phyloP scores from a whole-genome alignment of 2,113 vertebrate genomes.

The Trematocara variabile region DNA sequence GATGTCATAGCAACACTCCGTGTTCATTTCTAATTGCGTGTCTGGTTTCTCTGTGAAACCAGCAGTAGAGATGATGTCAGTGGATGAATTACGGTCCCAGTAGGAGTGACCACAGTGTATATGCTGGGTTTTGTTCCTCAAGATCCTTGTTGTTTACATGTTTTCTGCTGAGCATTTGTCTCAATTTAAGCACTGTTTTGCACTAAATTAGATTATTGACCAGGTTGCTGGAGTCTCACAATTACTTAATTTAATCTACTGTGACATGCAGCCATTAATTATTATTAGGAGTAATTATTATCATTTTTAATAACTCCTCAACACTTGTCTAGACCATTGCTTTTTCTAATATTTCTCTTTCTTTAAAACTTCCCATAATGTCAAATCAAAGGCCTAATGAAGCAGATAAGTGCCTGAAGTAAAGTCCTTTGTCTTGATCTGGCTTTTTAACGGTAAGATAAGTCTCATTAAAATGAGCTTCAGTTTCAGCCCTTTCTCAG shows the following conservation, averaged over 20 bases:
- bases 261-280: neutral
- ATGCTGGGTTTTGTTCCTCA: neutral
- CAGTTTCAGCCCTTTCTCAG: neutral
- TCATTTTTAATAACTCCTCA: neutral
- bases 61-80: neutral
- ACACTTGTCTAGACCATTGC: neutral
- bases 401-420: neutral
- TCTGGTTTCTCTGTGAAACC: neutral
- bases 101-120: neutral
- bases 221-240: conserved; percentile 14
- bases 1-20: neutral
- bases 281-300: conserved; percentile 2
- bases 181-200: neutral
- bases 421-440: neutral
- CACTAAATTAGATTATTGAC: conserved; percentile 27
- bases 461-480: neutral
- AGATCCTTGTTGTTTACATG: neutral
- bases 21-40: neutral
- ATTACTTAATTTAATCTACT: conserved; percentile 7
- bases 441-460: neutral
- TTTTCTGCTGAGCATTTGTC: conserved; percentile 12
- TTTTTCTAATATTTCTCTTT: neutral
- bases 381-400: neutral
- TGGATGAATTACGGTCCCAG: neutral
- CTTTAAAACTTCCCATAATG: neutral